These are phyloP conservation scores for Charanyca ferruginea DNA, from an alignment of 2,888 invertebrate species.

Conservation along the genomic window DNA sequence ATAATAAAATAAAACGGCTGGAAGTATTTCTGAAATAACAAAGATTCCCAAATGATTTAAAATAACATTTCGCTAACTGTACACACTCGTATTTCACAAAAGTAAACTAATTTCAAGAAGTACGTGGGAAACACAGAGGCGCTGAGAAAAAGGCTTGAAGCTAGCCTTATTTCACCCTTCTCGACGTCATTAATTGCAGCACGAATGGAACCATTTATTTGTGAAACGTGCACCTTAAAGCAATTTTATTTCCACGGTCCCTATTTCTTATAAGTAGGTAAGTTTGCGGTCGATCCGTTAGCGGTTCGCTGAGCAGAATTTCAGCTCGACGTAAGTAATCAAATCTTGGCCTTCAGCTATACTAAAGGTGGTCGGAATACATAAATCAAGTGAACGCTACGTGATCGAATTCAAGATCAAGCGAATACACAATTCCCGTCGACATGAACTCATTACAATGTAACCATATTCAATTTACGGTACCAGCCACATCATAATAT, in stretches of 20 bases:
- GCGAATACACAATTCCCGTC: conserved; percentile 83
- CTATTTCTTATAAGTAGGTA: conserved; percentile 68
- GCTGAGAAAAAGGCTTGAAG: conserved; percentile 63
- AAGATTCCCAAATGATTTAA: conserved; percentile 11
- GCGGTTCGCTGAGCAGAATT: conserved; percentile 76
- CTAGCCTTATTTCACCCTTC: conserved; percentile 67
- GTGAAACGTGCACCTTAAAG: conserved; percentile 69
- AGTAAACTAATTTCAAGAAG: conserved; percentile 61
- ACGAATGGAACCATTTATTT: conserved; percentile 71
- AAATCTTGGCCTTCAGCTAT: conserved; percentile 82
- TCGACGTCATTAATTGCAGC: conserved; percentile 72
- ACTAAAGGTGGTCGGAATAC: conserved; percentile 86
- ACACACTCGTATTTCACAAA: conserved; percentile 53
- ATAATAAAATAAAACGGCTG: conserved; percentile 10
- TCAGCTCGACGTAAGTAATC: conserved; percentile 80
- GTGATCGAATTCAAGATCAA: conserved; percentile 89
- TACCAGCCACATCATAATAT: conserved; percentile 85
- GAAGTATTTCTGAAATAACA: neutral
- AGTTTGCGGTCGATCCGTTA: conserved; percentile 75
- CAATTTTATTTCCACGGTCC: conserved; percentile 66
- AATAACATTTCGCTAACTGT: conserved; percentile 39
- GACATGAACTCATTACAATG: conserved; percentile 88
- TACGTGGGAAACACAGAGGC: conserved; percentile 59
- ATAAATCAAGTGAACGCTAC: conserved; percentile 87
- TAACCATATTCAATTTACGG: conserved; percentile 89